These are phyloP conservation scores for Heterodera carotae DNA, from an alignment of 1,140 invertebrate species.

Conservation along the genomic window DNA sequence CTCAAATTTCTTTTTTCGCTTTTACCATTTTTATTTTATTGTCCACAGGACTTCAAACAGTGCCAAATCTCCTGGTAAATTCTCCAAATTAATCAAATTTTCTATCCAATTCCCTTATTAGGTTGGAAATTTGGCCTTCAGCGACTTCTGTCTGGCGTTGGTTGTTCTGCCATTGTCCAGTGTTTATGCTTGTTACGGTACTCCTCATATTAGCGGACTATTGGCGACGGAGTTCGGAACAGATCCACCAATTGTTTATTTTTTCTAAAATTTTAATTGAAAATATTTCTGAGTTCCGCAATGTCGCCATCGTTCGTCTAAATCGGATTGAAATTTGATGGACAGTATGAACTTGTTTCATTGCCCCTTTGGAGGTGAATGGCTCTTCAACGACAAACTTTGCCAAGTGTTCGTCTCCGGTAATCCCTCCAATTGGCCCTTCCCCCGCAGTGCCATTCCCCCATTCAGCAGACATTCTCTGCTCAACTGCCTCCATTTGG, in stretches of 20 bases:
- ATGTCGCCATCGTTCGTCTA: no score
- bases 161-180: slow-evolving; percentile 64
- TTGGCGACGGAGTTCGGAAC: no score
- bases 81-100: slow-evolving; percentile 11
- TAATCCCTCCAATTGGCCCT: slow-evolving; percentile 20
- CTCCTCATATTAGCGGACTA: no score
- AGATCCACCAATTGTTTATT: no score
- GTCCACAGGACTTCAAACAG: slow-evolving; percentile 54
- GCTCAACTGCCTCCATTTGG: slow-evolving; percentile 65
- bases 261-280: no score
- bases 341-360: background rate
- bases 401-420: slow-evolving; percentile 65
- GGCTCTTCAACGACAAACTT: slow-evolving; percentile 62
- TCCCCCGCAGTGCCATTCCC: background rate
- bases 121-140: slow-evolving; percentile 65
- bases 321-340: no score
- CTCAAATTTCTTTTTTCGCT: background rate
- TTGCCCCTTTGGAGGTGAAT: slow-evolving; percentile 40
- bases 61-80: slow-evolving; percentile 63
- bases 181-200: slow-evolving; percentile 62
- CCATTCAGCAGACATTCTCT: slow-evolving; percentile 61
- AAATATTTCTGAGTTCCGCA: no score
- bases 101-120: slow-evolving; percentile 17
- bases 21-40: background rate
- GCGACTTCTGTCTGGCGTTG: slow-evolving; percentile 60